Evolutionary conservation across 2,888 invertebrate genomes (phyloP), one percentile per base, ranked within the genome.

Genomic region (Dynastes maya): DNA sequence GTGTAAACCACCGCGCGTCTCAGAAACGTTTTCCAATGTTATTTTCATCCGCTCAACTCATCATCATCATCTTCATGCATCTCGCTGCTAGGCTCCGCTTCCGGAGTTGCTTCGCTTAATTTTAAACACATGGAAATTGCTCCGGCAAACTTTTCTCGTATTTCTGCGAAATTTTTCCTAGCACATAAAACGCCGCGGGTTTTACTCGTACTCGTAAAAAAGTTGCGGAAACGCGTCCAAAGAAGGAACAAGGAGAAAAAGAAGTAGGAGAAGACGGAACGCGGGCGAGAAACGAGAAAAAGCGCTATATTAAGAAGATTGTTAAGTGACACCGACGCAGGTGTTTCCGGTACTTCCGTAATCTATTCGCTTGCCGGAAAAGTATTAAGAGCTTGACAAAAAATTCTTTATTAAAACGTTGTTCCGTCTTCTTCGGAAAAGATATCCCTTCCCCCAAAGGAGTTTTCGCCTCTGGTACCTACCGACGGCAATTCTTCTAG

Each of bases 341-440:
- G 87, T 87, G 87, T 81, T 78, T 84, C 83, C 80, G 81, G 83
- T 83, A 82, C 81, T 79, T 83, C 81, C 81, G 84, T 86, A 87
- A 87, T 87, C 87, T 83, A 81, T 83, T 82, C 83, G 82, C 83
- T 83, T 84, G 84, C 85, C 83, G 82, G 82, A 83, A 81, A 83
- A 83, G 83, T 83, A 85, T 84, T 85, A 85, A 85, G 85, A 84
- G 86, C 83, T 84, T 85, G 87, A 87, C 87, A 87, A 87, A 87
- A 87, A 87, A 87, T 86, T 86, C 86, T 86, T 86, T 86, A 86
- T 87, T 87, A 87, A 87, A 87, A 87, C 86, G 86, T 85, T 86
- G 51, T 85, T 84, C 83, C 85, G 82, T 8, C 61, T 6, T 61
- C 55, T n/a, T n/a, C 16, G 55, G 9, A 27, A 22, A 85, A 81